A percentile compares a stretch with the other conserved stretches of the same genome.
Conservation (phyloP, 2,888 invertebrate genomes). For the Patella pellucida region DNA sequence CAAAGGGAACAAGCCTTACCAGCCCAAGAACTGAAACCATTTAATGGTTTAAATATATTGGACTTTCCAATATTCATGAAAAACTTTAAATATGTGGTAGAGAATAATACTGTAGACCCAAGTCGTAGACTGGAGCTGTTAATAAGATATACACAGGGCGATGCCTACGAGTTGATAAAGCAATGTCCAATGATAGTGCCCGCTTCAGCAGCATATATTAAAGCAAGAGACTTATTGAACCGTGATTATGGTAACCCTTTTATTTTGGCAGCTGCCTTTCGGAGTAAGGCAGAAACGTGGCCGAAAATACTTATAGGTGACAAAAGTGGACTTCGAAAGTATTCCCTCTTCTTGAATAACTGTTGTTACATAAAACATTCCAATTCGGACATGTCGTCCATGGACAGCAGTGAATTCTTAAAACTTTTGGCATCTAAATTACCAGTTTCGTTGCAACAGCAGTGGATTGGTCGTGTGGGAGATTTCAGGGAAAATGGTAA, state of each 20-base stretch:
- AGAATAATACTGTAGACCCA: not conserved
- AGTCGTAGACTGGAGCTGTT: not conserved
- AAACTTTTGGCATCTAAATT: slow-evolving; percentile 3
- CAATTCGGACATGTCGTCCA: not conserved
- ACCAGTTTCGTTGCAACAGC: not conserved
- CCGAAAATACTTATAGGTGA: not conserved
- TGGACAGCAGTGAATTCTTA: not conserved
- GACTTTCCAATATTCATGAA: slow-evolving; percentile 1
- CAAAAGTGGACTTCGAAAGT: not conserved
- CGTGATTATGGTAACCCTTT: not conserved
- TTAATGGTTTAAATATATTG: not conserved
- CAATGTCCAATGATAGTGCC: slow-evolving; percentile 3
- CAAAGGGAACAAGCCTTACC: not conserved
- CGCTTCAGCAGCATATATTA: not conserved
- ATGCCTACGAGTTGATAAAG: slow-evolving; percentile 4
- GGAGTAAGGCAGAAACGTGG: not conserved
- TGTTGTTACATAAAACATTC: not conserved
- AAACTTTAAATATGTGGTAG: slow-evolving; percentile 1
- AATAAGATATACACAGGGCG: not conserved
- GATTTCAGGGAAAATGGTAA: not conserved
- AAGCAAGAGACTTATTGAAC: not conserved
- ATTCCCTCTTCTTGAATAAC: not conserved
- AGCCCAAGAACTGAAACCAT: not conserved
- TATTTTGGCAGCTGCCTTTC: not conserved
- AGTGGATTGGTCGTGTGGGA: not conserved